Conservation (phyloP, 2,797 vertebrate species). For the Enteromius radiatus region DNA sequence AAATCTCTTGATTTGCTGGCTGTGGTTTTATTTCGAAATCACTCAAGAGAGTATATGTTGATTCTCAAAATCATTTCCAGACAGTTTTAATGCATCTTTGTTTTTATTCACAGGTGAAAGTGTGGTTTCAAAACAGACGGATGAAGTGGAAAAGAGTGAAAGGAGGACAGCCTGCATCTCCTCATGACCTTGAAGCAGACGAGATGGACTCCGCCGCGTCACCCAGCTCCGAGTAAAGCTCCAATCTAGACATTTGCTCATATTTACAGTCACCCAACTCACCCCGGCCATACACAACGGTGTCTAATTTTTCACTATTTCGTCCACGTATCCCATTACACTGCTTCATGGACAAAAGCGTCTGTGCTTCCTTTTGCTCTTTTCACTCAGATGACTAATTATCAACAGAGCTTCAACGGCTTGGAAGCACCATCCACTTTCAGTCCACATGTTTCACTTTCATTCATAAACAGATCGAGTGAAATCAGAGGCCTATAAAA, state of each 20-base stretch:
- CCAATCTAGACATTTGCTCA: constrained; percentile 32
- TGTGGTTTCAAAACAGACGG: constrained; percentile 98
- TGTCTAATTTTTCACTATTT: constrained; percentile 40
- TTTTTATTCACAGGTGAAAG: constrained; percentile 85
- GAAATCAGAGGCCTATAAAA: constrained; percentile 40
- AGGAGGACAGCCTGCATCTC: constrained; percentile 88
- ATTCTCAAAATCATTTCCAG: constrained; percentile 9
- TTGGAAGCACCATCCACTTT: constrained; percentile 62
- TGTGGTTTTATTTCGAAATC: constrained; percentile 18
- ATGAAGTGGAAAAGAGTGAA: constrained; percentile 99
- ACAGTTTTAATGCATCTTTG: constrained; percentile 47
- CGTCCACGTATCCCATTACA: constrained; percentile 42
- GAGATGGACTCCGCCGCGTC: constrained; percentile 92
- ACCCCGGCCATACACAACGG: neutral
- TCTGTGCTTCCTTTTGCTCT: constrained; percentile 71
- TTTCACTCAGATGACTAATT: constrained; percentile 58
- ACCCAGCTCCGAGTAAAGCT: constrained; percentile 86
- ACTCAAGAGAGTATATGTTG: constrained; percentile 22
- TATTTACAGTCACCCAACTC: constrained; percentile 39
- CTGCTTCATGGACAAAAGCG: constrained; percentile 58
- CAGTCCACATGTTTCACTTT: constrained; percentile 37
- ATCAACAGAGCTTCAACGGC: constrained; percentile 40
- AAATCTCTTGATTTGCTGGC: constrained; percentile 44
- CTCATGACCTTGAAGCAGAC: constrained; percentile 86
- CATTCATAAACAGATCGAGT: constrained; percentile 38